Percentiles rank a stretch among this genome's conserved stretches.
Evolutionary conservation across 2,797 vertebrate genomes (phyloP).

Genomic region (Gobionotothen gibberifrons): DNA sequence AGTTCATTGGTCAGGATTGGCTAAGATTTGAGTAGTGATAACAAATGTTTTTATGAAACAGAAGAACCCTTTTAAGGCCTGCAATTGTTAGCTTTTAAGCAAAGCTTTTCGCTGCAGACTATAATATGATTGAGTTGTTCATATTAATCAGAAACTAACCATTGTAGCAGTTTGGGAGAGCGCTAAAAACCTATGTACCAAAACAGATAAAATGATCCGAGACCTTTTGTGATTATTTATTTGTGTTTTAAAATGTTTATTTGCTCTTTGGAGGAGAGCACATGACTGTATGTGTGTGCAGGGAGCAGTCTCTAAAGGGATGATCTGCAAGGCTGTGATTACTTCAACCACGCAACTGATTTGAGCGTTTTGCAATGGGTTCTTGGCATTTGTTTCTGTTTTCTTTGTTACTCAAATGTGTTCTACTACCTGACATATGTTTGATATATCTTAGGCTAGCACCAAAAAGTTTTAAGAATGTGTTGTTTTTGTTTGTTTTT

Average conservation of each 20-base stretch:
- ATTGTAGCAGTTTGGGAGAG: conserved; percentile 63
- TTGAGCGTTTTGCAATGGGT: conserved; percentile 75
- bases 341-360: conserved; percentile 61
- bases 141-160: conserved; percentile 75
- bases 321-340: conserved; percentile 71
- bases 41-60: conserved; percentile 61
- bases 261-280: conserved; percentile 64
- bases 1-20: conserved; percentile 47
- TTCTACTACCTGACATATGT: conserved; percentile 81
- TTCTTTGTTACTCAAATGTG: conserved; percentile 71
- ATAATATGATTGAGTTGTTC: conserved; percentile 57
- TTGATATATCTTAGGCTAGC: conserved; percentile 81
- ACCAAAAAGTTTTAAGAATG: conserved; percentile 79
- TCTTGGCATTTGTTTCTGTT: conserved; percentile 69
- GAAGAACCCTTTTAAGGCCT: conserved; percentile 62
- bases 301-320: conserved; percentile 82
- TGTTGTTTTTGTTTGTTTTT: conserved; percentile 43
- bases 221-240: conserved; percentile 82
- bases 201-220: conserved; percentile 61
- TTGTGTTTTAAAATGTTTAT: conserved; percentile 79
- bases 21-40: conserved; percentile 36
- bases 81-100: conserved; percentile 63
- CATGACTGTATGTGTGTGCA: conserved; percentile 40
- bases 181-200: conserved; percentile 54
- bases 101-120: conserved; percentile 63